Base-by-base conservation (phyloP, 2,888 invertebrate genomes). In the Protodeltote pygarga region DNA sequence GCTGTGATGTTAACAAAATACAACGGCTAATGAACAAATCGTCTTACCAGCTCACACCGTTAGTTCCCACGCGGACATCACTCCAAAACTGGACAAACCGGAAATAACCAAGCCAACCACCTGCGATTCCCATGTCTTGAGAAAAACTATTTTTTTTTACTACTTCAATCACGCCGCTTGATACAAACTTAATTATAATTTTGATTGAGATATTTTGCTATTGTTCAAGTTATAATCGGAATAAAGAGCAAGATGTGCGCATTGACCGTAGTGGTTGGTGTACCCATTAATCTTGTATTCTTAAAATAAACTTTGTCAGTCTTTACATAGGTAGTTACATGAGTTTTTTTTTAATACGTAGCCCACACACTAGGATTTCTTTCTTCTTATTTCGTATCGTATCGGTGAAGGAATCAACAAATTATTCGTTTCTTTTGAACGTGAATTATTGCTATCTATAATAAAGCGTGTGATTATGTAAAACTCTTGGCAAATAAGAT, bases 61-160 rank as follows among this genome's bases (percentile, higher is more conserved):
- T 84, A 85, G 81, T 88, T 90, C 89, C 80, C 89, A 91, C 88
- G 87, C 81, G 69, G 77, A 75, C 85, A 81, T 81, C 80, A 81
- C 75, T 78, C 83, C 77, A 73, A 84, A 88, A 91, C 89, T 85
- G 81, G 90, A 85, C 75, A 83, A 82, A 89, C 91, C 87, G 89
- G 90, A 89, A 84, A 85, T 67, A 64, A 61, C 71, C 70, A 73
- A 79, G 75, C 64, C 69, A 68, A 72, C 66, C 82, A 81, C 81
- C 82, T 82, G 83, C 75, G 64, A 71, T 76, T 77, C 74, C 73
- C 72, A 73, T 66, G 65, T 58, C 62, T 64, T 39, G 51, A 51
- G 60, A 55, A 66, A n/a, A 25, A 63, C 55, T 65, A 65, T 66
- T 47, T 60, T 65, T 63, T 64, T 63, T 68, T 61, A 58, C 44